Percentiles rank a stretch among this genome's conserved stretches.
Evolutionary conservation across 2,797 vertebrate genomes (phyloP).

Genomic region (Channallabes apus): DNA sequence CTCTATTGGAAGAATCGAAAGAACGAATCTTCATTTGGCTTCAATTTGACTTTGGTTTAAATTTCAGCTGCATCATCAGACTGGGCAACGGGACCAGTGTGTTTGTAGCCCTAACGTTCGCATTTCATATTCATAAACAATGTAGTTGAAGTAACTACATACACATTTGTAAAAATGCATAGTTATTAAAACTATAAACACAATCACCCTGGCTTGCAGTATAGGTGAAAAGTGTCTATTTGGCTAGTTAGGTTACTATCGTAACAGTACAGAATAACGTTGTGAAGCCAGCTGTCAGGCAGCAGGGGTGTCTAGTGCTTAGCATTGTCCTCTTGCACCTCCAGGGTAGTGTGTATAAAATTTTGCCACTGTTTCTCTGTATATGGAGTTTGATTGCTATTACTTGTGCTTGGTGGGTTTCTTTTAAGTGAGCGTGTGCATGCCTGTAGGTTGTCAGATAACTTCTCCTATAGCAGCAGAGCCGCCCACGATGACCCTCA

Average conservation of each 20-base stretch:
- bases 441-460: no score
- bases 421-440: no score
- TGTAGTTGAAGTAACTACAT: not conserved
- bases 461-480: no score
- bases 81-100: not conserved
- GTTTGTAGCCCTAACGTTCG: not conserved
- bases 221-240: no score
- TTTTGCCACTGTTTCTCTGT: no score
- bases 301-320: no score
- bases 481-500: no score
- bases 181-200: not conserved
- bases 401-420: no score
- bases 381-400: no score
- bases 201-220: not conserved
- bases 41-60: not conserved
- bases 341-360: no score
- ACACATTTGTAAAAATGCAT: not conserved
- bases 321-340: no score
- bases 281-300: not conserved
- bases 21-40: not conserved
- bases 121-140: not conserved
- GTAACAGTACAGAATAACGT: not conserved
- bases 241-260: not conserved
- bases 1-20: no score
- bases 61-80: not conserved